A percentile compares a stretch with the other conserved stretches of the same genome.
phyloP scores from a whole-genome alignment of 2,113 vertebrate genomes.

The Peromyscus leucopus region DNA sequence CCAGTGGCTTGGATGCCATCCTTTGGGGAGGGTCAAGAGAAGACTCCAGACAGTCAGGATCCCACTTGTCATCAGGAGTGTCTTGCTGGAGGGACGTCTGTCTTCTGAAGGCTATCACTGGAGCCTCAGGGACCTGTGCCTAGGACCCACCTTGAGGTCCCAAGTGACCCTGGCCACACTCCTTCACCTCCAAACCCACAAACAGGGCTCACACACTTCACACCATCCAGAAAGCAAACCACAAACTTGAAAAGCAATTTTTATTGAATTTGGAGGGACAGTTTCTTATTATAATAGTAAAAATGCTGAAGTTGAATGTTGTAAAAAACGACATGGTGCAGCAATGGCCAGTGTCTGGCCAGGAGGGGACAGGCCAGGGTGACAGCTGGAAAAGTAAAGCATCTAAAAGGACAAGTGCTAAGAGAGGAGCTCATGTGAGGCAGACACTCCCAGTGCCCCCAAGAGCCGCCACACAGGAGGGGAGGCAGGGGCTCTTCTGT shows the following conservation, averaged over 20 bases:
- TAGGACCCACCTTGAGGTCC: not conserved
- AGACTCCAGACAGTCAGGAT: not conserved
- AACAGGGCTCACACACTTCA: not conserved
- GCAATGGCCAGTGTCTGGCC: constrained; percentile 53
- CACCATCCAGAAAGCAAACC: constrained; percentile 70
- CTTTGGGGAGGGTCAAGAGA: too few relatives aligned
- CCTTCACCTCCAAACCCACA: not conserved
- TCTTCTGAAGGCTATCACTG: not conserved
- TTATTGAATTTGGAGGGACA: constrained; percentile 89
- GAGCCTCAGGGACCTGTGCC: not conserved
- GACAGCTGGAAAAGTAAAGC: constrained; percentile 72
- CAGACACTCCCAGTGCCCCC: not conserved
- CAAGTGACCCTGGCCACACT: not conserved
- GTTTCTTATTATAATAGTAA: constrained; percentile 86
- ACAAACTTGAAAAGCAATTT: constrained; percentile 86
- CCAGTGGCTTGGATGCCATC: not conserved
- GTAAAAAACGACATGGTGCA: constrained; percentile 78
- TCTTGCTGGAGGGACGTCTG: too few relatives aligned
- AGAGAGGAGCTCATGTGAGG: constrained; percentile 41
- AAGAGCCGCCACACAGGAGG: constrained; percentile 40
- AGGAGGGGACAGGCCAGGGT: constrained; percentile 36
- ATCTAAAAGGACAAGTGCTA: constrained; percentile 81
- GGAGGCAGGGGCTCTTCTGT: constrained; percentile 1
- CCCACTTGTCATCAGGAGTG: not conserved
- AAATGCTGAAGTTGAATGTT: constrained; percentile 86